A percentile compares a stretch with the other conserved stretches of the same genome.
Evolutionary conservation across 1,140 invertebrate genomes (phyloP).

Genomic region (Lerema accius): DNA sequence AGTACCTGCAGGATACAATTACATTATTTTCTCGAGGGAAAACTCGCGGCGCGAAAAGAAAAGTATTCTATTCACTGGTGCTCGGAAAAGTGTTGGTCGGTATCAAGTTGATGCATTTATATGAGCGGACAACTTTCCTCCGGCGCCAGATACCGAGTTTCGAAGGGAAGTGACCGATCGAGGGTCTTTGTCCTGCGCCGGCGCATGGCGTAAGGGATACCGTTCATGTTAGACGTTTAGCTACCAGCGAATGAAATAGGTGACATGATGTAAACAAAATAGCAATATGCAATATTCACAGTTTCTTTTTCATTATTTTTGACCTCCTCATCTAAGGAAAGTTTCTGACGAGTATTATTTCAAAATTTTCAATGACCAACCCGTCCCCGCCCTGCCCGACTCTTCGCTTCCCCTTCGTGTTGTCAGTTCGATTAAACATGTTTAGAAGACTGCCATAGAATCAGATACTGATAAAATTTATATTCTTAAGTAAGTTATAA

Average conservation of each 20-base stretch:
- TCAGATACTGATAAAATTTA: too few species aligned
- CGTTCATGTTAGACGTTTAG: constrained; percentile 1
- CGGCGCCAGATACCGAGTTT: constrained; percentile 56
- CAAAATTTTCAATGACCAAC: too few species aligned
- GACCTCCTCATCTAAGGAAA: too few species aligned
- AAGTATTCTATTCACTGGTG: constrained; percentile 62
- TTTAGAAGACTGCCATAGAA: too few species aligned
- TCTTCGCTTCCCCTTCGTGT: too few species aligned
- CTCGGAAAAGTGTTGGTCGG: constrained; percentile 70
- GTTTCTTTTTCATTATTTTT: too few species aligned
- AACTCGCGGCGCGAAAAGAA: constrained; percentile 59
- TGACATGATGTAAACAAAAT: too few species aligned
- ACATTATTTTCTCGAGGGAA: constrained; percentile 60
- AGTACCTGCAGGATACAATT: constrained; percentile 46
- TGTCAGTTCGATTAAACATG: too few species aligned
- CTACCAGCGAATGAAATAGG: constrained; percentile 8
- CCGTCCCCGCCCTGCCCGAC: too few species aligned
- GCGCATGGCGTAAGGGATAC: constrained; percentile 41
- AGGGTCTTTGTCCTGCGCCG: constrained; percentile 76
- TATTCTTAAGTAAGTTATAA: too few species aligned
- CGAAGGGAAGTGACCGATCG: constrained; percentile 69
- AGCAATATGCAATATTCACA: too few species aligned
- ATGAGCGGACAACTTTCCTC: constrained; percentile 75
- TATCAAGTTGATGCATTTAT: constrained; percentile 81
- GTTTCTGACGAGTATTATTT: too few species aligned